Base-by-base conservation (phyloP, 1,140 invertebrate genomes). In the Halictus rubicundus region DNA sequence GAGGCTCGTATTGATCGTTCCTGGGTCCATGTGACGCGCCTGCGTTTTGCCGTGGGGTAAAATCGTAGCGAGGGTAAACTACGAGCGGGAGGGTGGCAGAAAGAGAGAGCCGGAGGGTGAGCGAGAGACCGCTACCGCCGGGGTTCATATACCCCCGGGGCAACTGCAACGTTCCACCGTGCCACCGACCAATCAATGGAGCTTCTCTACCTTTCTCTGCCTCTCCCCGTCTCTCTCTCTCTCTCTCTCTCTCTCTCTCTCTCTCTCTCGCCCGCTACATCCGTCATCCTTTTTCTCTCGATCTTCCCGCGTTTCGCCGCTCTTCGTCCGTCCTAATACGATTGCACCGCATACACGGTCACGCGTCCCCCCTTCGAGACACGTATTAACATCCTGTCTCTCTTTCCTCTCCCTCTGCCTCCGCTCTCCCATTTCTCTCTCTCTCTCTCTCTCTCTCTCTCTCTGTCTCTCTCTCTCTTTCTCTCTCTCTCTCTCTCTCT, bases 21-120 rank as follows among this genome's bases (percentile, higher is more conserved):
- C 89, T 91, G 89, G 91, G 91, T 92, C 91, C 91, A 92, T 92
- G 91, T 91, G 91, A 91, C 90, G 91, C 91, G 90, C 90, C 88
- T 91, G 90, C 91, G 90, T 91, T 91, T 90, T 85, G 84, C 87
- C 77, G 42, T 84, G 83, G 91, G 91, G 90, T 92, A 89, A 91
- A 91, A 89, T 89, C 89, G 89, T 89, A 88, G 89, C 85, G 87
- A 90, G 90, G 91, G 89, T 89, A 88, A 89, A 85, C 83, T 83
- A 83, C 65, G 74, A 73, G 78, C 80, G 82, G 70, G 78, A 68
- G 63, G 63, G 77, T 63, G 71, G 57, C 64, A 54, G 80, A 82
- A 69, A 75, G 69, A 77, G 68, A 77, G 76, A 72, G 63, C 66
- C 73, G 79, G 78, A 57, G 71, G 39, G 72, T 14, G 72, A 59